Evolutionary conservation across 1,140 invertebrate genomes (phyloP), one percentile per base, ranked within the genome.

Genomic region (Bactericera cockerelli): DNA sequence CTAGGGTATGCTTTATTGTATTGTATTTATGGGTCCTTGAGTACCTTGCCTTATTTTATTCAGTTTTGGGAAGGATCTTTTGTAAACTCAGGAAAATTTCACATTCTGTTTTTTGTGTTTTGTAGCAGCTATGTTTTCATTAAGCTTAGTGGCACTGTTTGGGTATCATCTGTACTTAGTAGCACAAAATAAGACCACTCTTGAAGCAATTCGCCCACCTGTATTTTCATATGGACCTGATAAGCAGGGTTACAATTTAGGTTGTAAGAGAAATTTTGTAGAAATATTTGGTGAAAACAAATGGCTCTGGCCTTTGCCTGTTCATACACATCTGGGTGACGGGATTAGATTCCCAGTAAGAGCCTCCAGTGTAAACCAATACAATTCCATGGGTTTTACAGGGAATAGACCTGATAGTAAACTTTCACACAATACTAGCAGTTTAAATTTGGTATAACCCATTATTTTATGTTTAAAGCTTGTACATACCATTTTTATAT

Each of bases 41-140:
- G 93, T 58, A 84, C 88, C 61, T 72, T 97, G 60, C 83, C 88
- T 69, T 96, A 93, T 73, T 97, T 98, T 73, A 87, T 98, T 66
- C 76, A 77, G 57, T 96, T 97, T 75, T 98, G 93, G 91, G 86
- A 83, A 80, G 81, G 82, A 60, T 79, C 87, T 66, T 71, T 88
- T 38, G 78, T 81, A 63, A 80, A 79, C 64, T 77, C 81, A 66
- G 87, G 87, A 24, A 82, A 84, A 66, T 95, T 98, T 76, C 93
- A 98, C 74, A 84, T 98, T 64, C 76, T 98, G 58, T 97, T 99
- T 74, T n/a, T 79, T 98, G 42, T 97, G 98, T 75, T 96, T 98
- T 75, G 89, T 97, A 36, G 82, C 93, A 26, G 77, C 92, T 26
- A 97, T 98, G 93, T 98, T 98, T 78, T 90, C 87, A 60, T 84